Conservation (phyloP, 1,140 invertebrate species). For the Heliconius himera region DNA sequence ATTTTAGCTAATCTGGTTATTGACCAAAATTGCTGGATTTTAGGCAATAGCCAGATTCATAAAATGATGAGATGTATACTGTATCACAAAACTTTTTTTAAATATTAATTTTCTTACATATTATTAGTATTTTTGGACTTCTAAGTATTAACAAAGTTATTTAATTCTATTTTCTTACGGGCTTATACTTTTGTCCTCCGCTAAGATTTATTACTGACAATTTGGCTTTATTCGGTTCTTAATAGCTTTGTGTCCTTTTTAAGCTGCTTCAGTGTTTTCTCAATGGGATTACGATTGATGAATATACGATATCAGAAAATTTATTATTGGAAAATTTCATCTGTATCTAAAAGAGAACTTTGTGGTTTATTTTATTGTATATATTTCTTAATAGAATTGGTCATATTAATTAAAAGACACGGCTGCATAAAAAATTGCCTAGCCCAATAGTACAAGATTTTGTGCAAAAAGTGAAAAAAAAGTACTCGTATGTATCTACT, state of each 20-base stretch:
- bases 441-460: too few relatives aligned
- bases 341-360: background rate
- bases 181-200: background rate
- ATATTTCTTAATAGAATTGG: background rate
- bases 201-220: constrained; percentile 11
- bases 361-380: background rate
- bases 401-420: background rate
- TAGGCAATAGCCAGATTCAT: too few relatives aligned
- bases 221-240: constrained; percentile 12
- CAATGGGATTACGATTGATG: constrained; percentile 14
- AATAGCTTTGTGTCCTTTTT: constrained; percentile 3
- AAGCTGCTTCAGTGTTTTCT: constrained; percentile 2
- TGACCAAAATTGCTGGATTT: too few relatives aligned
- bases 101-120: background rate
- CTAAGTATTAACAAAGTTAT: background rate
- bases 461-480: too few relatives aligned
- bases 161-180: background rate
- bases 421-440: too few relatives aligned
- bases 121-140: background rate
- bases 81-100: too few relatives aligned
- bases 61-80: too few relatives aligned
- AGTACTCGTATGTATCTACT: too few relatives aligned
- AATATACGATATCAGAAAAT: background rate
- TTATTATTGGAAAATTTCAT: background rate
- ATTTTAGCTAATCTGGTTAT: too few relatives aligned